Percentiles rank a stretch among this genome's conserved stretches.
Evolutionary conservation across 2,113 vertebrate genomes (phyloP).

Genomic region (Tetraodon nigroviridis): DNA sequence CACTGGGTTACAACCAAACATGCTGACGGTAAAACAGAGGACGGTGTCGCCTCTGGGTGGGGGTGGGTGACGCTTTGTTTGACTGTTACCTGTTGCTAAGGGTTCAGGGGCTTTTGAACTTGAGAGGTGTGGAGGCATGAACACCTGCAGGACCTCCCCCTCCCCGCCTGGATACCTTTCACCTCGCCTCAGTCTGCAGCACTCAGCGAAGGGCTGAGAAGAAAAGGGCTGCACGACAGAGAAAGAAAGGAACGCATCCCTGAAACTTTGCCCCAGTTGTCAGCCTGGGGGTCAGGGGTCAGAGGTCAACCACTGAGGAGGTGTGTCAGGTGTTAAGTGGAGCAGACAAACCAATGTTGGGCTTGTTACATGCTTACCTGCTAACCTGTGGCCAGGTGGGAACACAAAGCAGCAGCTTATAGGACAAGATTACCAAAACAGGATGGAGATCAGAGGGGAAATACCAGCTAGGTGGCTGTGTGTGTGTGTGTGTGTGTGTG

Average conservation of each 20-base stretch:
- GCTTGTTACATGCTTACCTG: constrained; percentile 67
- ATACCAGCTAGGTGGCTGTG: constrained; percentile 1
- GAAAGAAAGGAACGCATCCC: constrained; percentile 67
- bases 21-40: constrained; percentile 44
- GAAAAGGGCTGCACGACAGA: constrained; percentile 48
- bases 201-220: constrained; percentile 62
- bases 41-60: constrained; percentile 43
- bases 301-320: constrained; percentile 65
- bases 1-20: constrained; percentile 4
- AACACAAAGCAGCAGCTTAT: constrained; percentile 59
- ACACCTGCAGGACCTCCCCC: constrained; percentile 68
- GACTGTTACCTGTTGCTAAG: constrained; percentile 65
- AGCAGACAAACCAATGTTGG: constrained; percentile 63
- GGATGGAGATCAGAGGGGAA: constrained; percentile 47
- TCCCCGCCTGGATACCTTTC: constrained; percentile 67
- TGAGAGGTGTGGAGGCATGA: constrained; percentile 74
- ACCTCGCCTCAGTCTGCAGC: constrained; percentile 64
- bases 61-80: constrained; percentile 61
- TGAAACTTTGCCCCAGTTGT: constrained; percentile 65
- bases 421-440: constrained; percentile 50
- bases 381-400: constrained; percentile 73
- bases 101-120: constrained; percentile 75
- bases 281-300: constrained; percentile 66
- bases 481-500: too few species aligned
- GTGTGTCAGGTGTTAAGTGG: constrained; percentile 81